Evolutionary conservation across 2,113 vertebrate species (phyloP).

Genomic region (Coreoperca whiteheadi): DNA sequence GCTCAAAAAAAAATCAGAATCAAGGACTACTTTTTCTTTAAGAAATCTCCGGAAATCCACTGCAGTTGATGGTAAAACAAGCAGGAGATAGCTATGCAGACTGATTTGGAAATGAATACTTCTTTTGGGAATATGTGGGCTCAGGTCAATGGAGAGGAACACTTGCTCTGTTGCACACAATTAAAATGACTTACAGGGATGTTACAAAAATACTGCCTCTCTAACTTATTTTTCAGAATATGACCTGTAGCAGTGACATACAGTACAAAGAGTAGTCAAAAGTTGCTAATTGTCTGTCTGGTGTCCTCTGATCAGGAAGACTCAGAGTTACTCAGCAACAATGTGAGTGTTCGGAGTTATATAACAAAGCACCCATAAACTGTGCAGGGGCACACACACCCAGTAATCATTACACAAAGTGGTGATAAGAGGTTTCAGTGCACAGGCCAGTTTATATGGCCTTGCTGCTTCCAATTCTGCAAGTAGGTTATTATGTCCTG

Average conservation of each 20-base stretch:
- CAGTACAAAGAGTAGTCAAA: conserved; percentile 22
- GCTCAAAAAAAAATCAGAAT: not conserved
- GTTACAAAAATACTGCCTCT: not conserved
- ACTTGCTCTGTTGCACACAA: not conserved
- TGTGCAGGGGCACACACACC: not conserved
- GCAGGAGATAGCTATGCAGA: not conserved
- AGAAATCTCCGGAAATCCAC: not conserved
- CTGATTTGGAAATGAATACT: not conserved
- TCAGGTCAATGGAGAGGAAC: not conserved
- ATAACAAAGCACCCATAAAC: conserved; percentile 34
- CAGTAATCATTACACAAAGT: conserved; percentile 39
- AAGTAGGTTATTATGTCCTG: not conserved
- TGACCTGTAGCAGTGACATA: not conserved
- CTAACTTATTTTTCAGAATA: conserved; percentile 27
- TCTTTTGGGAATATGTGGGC: conserved; percentile 5
- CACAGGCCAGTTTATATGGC: not conserved
- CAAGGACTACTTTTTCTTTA: not conserved
- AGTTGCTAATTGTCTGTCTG: not conserved
- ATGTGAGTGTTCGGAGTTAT: conserved; percentile 37
- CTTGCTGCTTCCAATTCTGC: not conserved
- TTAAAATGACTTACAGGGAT: not conserved
- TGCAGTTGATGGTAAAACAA: not conserved
- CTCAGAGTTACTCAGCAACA: conserved; percentile 65
- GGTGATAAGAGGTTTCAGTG: conserved; percentile 36
- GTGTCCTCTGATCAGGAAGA: conserved; percentile 14